phyloP scores from a whole-genome alignment of 2,113 vertebrate genomes.

The Syngnathus scovelli region DNA sequence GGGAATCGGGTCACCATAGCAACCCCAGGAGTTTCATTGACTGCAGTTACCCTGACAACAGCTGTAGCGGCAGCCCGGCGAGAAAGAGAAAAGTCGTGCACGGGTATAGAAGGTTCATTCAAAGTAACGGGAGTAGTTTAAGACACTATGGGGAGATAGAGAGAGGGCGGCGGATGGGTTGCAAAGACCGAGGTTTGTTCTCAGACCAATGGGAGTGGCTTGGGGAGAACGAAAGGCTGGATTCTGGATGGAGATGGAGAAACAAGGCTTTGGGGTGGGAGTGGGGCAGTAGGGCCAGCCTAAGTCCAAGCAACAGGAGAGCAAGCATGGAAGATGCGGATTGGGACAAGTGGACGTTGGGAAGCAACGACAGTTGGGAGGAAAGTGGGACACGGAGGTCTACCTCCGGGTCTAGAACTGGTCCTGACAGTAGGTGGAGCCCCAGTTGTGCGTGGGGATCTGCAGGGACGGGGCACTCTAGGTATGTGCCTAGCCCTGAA shows the following conservation, averaged over 20 bases:
- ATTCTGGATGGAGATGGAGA: constrained; percentile 30
- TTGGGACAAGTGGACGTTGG: constrained; percentile 62
- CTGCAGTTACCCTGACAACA: constrained; percentile 69
- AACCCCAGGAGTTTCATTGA: constrained; percentile 68
- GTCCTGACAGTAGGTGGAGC: constrained; percentile 44
- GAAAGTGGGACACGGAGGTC: constrained; percentile 39
- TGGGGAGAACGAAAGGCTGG: constrained; percentile 22
- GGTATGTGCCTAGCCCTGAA: constrained; percentile 46
- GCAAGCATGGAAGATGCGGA: constrained; percentile 48
- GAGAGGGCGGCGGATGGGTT: constrained; percentile 18
- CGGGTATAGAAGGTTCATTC: constrained; percentile 58
- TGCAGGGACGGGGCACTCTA: constrained; percentile 26
- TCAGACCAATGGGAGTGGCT: constrained; percentile 57
- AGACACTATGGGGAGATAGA: constrained; percentile 27
- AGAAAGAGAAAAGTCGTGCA: constrained; percentile 61
- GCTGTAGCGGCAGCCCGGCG: constrained; percentile 46
- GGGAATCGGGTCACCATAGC: constrained; percentile 68
- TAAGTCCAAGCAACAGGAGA: constrained; percentile 33
- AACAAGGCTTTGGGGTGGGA: constrained; percentile 41
- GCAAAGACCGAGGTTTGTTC: constrained; percentile 35
- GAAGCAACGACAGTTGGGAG: constrained; percentile 66
- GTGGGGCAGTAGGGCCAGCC: constrained; percentile 32
- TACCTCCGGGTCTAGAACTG: constrained; percentile 28
- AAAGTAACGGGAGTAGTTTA: constrained; percentile 38
- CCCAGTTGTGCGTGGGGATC: constrained; percentile 27